Base-by-base conservation (phyloP, 2,797 vertebrate genomes). In the Esox lucius region DNA sequence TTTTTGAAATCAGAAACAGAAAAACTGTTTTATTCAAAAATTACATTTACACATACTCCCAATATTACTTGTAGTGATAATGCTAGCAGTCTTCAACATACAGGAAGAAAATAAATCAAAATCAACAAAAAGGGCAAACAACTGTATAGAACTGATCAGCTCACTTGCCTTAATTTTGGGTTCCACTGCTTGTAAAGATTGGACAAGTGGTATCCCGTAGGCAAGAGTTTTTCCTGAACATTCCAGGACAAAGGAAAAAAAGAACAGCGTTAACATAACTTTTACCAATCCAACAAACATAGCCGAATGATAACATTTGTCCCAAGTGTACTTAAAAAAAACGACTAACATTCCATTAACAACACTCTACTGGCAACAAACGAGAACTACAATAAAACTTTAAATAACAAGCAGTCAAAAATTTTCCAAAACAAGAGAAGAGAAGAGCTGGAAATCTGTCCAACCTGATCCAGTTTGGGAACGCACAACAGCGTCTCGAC, bases 381-480 rank as follows among this genome's bases (percentile, higher is more conserved):
- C 65, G 17, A 26, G 56, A 22, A 26, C 11, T 65, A 31, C 28
- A 15, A 31, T 65, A 15, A 5, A 17, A 31, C n/a, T 8, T n/a
- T 11, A 5, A 66, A 33, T 12, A 61, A 39, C 16, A 67, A 11
- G 19, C 65, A 39, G 65, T n/a, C 16, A n/a, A 19, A 39, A 33
- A 67, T 67, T 19, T n/a, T n/a, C n/a, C n/a, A 39, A 39, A 67
- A 39, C 39, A 19, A 65, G 31, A 17, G 67, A 12, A 12, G 33
- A 69, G 42, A 12, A 12, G 17, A 69, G 42, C 42, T 69, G 22
- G 22, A 15, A 69, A 46, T 19, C 39, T 15, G 9, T 73, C 94
- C 82, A 80, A 99, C 98, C 97, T 92, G 97, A 99, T 46, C 97
- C 97, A 0, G 98, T 99, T 89, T 99, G 98, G 35, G 97, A 99